These are phyloP conservation scores for Stictocephala bisonia DNA, from an alignment of 2,888 invertebrate genomes.

Conservation along the genomic window DNA sequence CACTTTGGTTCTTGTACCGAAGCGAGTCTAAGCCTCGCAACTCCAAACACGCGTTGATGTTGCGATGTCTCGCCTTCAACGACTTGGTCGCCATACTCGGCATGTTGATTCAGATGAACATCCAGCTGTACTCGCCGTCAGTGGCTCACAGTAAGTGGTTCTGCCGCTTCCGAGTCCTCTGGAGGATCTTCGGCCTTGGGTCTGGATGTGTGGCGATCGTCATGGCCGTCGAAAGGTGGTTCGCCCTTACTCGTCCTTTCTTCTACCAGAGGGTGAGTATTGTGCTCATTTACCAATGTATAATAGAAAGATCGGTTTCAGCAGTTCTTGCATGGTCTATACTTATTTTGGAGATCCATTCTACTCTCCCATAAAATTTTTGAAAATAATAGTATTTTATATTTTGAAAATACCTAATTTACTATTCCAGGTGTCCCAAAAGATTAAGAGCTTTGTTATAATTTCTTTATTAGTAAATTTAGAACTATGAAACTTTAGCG, in stretches of 20 bases:
- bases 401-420: no score
- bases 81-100: slow-evolving; percentile 84
- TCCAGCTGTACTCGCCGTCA: slow-evolving; percentile 66
- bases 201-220: slow-evolving; percentile 90
- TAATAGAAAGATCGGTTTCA: no score
- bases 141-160: slow-evolving; percentile 64
- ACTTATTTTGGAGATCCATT: no score
- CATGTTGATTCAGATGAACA: slow-evolving; percentile 77
- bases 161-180: slow-evolving; percentile 77
- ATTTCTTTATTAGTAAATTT: no score
- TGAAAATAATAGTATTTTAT: no score
- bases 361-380: no score
- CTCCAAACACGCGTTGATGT: slow-evolving; percentile 82
- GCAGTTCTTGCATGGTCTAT: no score
- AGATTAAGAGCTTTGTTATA: no score
- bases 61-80: slow-evolving; percentile 81
- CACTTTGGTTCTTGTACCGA: slow-evolving; percentile 77
- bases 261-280: slow-evolving; percentile 83
- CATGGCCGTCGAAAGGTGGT: slow-evolving; percentile 89
- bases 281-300: neutral
- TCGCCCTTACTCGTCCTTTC: slow-evolving; percentile 88
- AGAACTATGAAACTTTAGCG: no score
- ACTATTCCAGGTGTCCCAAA: no score
- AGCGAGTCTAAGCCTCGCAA: slow-evolving; percentile 78
- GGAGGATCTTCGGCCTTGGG: slow-evolving; percentile 86